Evolutionary conservation across 2,113 vertebrate genomes (phyloP), one percentile per base, ranked within the genome.

Genomic region (Lipophrys pholis): DNA sequence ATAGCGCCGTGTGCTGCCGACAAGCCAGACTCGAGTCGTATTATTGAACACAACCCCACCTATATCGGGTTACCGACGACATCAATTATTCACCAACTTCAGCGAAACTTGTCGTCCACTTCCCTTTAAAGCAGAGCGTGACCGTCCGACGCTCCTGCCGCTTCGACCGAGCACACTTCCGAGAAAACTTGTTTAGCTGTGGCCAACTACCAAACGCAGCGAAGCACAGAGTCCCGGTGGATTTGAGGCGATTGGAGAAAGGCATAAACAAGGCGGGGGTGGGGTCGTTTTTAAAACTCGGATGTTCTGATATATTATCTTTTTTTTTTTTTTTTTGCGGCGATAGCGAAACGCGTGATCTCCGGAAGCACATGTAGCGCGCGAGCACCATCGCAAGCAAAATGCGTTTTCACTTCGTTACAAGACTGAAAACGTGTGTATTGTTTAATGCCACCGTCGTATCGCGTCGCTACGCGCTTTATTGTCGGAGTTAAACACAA

Each of bases 291-390:
- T 8, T 42, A 8, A 42, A 8, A 10, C 7, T 42, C 10, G 10
- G 10, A 42, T 7, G 7, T 42, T 30, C 7, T 2, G 7, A 42
- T 42, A 42, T 4, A 2, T 42, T 42, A 52, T 56, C 78, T 86
- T 77, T 80, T 21, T 4, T 7, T 42, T 42, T 55, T 56, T 80
- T 86, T 77, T 80, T 21, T 35, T 17, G 6, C 15, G 50, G 39
- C 1, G 81, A 79, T 77, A 84, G 52, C 39, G 69, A 84, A 81
- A 83, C 69, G 76, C 65, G 76, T 76, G 76, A 65, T 88, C 79
- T 86, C 84, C 90, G 84, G 91, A 93, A 88, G 88, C 90, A 91
- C 90, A 91, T 91, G 90, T 87, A 73, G 78, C 86, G 79, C 80
- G 82, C 77, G 14, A 52, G 63, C 36, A 63, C 36, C 39, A 35